A percentile compares a stretch with the other conserved stretches of the same genome.
These are phyloP conservation scores for Ashinkailepas kermadecensis DNA, from an alignment of 2,888 invertebrate species.

Conservation along the genomic window DNA sequence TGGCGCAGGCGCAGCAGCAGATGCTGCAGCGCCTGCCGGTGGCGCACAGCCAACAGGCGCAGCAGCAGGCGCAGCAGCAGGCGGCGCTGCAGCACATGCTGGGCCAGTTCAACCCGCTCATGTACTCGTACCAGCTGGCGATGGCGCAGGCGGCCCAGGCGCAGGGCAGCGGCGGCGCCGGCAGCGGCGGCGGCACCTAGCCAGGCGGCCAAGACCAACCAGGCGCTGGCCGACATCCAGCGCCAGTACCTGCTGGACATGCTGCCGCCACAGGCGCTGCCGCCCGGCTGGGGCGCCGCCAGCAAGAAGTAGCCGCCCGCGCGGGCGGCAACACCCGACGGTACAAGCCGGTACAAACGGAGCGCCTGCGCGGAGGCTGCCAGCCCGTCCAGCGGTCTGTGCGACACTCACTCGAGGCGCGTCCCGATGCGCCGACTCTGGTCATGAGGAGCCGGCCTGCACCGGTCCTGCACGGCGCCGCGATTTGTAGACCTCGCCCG, in stretches of 20 bases:
- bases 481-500: too few species aligned
- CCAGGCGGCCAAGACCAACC: constrained; percentile 32
- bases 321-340: background rate
- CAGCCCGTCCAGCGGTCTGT: background rate
- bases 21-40: constrained; percentile 34
- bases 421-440: too few species aligned
- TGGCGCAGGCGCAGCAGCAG: constrained; percentile 36
- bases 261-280: constrained; percentile 56
- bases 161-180: constrained; percentile 39
- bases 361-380: background rate
- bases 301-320: constrained; percentile 6
- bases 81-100: constrained; percentile 56
- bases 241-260: constrained; percentile 93
- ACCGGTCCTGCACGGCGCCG: too few species aligned
- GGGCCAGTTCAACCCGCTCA: constrained; percentile 61
- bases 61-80: constrained; percentile 68
- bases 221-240: constrained; percentile 54
- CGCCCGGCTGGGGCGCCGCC: constrained; percentile 3
- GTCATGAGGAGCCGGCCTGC: too few species aligned
- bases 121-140: constrained; percentile 83
- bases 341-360: background rate
- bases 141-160: constrained; percentile 44
- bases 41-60: constrained; percentile 34
- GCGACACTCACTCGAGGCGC: too few species aligned
- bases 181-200: constrained; percentile 33